Evolutionary conservation across 2,797 vertebrate species (phyloP), one percentile per base, ranked within the genome.

Genomic region (Peromyscus attwateri): DNA sequence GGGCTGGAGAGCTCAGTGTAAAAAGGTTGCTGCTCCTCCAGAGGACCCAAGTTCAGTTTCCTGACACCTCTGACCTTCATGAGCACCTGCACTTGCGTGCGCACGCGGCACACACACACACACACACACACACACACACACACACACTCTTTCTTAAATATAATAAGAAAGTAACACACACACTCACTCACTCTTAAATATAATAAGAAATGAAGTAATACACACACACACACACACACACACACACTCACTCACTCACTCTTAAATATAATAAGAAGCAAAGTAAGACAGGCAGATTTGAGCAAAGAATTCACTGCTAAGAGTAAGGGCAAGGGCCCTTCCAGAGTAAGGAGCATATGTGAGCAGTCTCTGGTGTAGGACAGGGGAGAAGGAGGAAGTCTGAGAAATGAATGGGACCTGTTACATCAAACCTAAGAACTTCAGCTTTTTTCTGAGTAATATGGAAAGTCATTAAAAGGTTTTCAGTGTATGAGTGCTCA

Each of bases 371-470:
- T 19, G 9, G 37, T 91, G 31, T 76, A 25, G 82, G 57, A 34
- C 7, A 60, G 49, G 46, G 29, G 23, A 76, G 66, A 23, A 71
- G n/a, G 19, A 87, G 70, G 68, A 87, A 91, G 27, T 91, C 31
- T 68, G 10, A 92, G 68, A 82, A 49, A 25, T 82, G 85, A 96
- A 49, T 37, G 83, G 83, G 80, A 37, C 64, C 80, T 76, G 34
- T 71, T 89, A 80, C 13, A 3, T 89, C 9, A 21, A 66, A 29
- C 64, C 55, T 27, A 64, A 52, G 16, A 71, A 89, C 12, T 83
- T 68, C 46, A n/a, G 43, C 34, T 49, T 91, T 96, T 92, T 43
- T 88, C n/a, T 94, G 81, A 96, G 46, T 93, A 94, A 91, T 80
- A 37, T 52, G 62, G 25, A 87, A 89, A 92, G 70, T 95, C 55